Percentiles rank a stretch among this genome's conserved stretches.
phyloP scores from a whole-genome alignment of 2,113 vertebrate species.

The Scartelaos histophorus region DNA sequence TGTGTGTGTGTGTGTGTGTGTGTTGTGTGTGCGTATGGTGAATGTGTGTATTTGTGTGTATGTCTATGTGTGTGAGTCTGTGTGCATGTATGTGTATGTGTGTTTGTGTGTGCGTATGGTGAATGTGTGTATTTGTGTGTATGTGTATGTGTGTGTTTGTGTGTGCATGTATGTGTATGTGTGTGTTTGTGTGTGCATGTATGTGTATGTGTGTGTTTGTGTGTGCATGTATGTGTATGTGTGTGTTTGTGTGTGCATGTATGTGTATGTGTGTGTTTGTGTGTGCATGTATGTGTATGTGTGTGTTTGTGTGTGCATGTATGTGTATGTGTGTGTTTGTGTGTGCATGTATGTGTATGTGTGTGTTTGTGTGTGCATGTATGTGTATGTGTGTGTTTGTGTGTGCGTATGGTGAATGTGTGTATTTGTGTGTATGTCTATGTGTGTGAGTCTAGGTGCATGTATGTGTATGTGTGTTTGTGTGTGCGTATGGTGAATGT shows the following conservation, averaged over 20 bases:
- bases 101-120: conserved; percentile 32
- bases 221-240: background rate
- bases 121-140: conserved; percentile 44
- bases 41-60: conserved; percentile 41
- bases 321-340: no score
- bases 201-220: conserved; percentile 47
- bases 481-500: conserved; percentile 38
- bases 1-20: conserved; percentile 10
- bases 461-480: conserved; percentile 8
- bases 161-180: conserved; percentile 13
- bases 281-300: conserved; percentile 37
- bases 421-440: conserved; percentile 35
- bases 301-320: conserved; percentile 35
- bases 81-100: conserved; percentile 13
- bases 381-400: conserved; percentile 9
- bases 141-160: no score
- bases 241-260: conserved; percentile 5
- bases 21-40: conserved; percentile 36
- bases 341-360: no score
- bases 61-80: background rate
- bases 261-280: conserved; percentile 9
- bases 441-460: background rate
- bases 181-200: conserved; percentile 17
- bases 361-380: conserved; percentile 5
- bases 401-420: conserved; percentile 35